Evolutionary conservation across 2,113 vertebrate genomes (phyloP).

Genomic region (Cepphus grylle): DNA sequence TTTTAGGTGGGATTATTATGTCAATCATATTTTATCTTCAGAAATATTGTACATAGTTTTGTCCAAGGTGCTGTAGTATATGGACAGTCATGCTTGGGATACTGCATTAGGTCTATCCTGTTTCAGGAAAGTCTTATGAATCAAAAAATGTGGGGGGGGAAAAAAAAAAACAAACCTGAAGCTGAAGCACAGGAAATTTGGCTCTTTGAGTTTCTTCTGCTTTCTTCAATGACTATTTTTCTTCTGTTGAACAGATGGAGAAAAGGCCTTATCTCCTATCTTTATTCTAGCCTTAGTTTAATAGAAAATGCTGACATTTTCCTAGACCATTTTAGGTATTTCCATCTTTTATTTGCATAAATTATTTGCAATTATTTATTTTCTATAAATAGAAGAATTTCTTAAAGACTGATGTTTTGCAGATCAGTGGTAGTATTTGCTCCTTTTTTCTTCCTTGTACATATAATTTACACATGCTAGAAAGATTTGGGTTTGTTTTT

Average conservation of each 20-base stretch:
- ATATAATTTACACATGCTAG: accelerated
- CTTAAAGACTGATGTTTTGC: not conserved
- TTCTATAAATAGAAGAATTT: not conserved
- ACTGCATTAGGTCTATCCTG: not conserved
- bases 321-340: not conserved
- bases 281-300: not conserved
- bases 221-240: not conserved
- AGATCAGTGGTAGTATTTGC: not conserved
- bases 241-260: not conserved
- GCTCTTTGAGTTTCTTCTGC: not conserved
- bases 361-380: not conserved
- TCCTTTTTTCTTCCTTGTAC: not conserved
- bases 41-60: not conserved
- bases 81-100: accelerated
- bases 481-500: not conserved
- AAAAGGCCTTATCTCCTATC: accelerated
- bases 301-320: not conserved
- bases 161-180: not conserved
- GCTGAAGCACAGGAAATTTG: not conserved
- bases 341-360: not conserved
- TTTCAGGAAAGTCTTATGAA: not conserved
- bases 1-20: not conserved
- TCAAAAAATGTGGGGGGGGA: not conserved
- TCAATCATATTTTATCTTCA: not conserved
- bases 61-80: not conserved